Evolutionary conservation across 2,797 vertebrate genomes (phyloP).

Genomic region (Calcarius lapponicus): DNA sequence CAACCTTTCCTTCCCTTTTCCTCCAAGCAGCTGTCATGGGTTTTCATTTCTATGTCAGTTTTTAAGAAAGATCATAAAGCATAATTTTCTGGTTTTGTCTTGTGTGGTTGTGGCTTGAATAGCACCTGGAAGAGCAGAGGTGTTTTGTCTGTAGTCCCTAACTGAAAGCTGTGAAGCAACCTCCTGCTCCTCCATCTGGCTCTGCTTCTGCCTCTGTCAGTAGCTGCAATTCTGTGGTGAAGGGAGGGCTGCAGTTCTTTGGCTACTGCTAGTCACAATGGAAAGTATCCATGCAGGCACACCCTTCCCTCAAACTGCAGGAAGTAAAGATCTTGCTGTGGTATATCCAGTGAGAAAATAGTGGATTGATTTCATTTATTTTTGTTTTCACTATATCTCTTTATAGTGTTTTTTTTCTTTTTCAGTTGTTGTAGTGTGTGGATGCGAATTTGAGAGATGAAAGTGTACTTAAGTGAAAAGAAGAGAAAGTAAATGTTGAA

Average conservation of each 20-base stretch:
- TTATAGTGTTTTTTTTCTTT: not conserved
- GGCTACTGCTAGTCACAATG: not conserved
- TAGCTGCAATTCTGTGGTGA: accelerated
- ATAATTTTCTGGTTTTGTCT: not conserved
- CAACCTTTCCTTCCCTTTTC: not conserved
- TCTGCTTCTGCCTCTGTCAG: not conserved
- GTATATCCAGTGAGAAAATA: not conserved
- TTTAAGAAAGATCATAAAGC: not conserved
- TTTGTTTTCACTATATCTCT: not conserved
- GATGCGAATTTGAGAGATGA: not conserved
- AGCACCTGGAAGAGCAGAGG: not conserved
- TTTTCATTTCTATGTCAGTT: not conserved
- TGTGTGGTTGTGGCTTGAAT: not conserved
- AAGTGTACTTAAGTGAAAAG: not conserved
- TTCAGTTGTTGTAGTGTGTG: accelerated
- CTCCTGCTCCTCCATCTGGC: not conserved
- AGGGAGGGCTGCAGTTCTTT: not conserved
- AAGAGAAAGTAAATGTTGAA: not conserved
- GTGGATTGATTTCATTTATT: accelerated
- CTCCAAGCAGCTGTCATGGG: not conserved
- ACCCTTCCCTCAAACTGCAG: not conserved
- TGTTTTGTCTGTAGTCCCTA: not conserved
- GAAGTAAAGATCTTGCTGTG: not conserved
- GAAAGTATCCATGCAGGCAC: not conserved
- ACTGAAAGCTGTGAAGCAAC: not conserved